Conservation (phyloP, 2,797 vertebrate species). For the Chaenodraco wilsoni region DNA sequence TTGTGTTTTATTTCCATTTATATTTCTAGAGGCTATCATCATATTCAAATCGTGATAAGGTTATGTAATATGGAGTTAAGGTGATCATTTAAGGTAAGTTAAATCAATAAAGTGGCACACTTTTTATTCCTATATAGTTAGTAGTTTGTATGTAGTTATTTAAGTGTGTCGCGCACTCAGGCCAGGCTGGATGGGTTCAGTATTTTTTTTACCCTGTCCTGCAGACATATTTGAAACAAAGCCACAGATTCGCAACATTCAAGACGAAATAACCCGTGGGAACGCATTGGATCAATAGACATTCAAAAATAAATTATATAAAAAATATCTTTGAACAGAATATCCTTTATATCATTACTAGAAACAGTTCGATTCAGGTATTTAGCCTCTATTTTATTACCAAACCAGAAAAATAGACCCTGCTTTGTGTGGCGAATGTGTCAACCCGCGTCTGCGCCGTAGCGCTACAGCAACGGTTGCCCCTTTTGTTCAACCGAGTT, state of each 20-base stretch:
- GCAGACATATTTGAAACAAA: slow-evolving; percentile 44
- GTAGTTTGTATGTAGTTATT: neutral
- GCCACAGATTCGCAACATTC: slow-evolving; percentile 69
- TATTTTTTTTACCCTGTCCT: slow-evolving; percentile 2
- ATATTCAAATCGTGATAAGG: neutral
- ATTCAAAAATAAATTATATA: neutral
- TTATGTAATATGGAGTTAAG: neutral
- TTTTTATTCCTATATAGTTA: neutral
- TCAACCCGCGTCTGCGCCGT: slow-evolving; percentile 56
- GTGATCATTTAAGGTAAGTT: neutral
- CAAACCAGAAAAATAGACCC: slow-evolving; percentile 38
- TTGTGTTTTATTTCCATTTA: neutral
- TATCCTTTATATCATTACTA: neutral
- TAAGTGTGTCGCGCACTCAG: slow-evolving; percentile 11
- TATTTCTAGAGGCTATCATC: neutral
- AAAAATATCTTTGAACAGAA: neutral
- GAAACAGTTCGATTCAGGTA: neutral
- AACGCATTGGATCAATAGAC: neutral
- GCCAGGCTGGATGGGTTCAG: neutral
- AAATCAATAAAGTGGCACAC: neutral
- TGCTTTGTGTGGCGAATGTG: slow-evolving; percentile 80
- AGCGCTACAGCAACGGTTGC: slow-evolving; percentile 73
- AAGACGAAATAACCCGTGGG: neutral
- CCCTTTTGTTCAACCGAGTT: slow-evolving; percentile 86
- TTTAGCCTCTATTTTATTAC: neutral